Evolutionary conservation across 2,888 invertebrate species (phyloP), one percentile per base, ranked within the genome.

Genomic region (Druceiella hillmani): DNA sequence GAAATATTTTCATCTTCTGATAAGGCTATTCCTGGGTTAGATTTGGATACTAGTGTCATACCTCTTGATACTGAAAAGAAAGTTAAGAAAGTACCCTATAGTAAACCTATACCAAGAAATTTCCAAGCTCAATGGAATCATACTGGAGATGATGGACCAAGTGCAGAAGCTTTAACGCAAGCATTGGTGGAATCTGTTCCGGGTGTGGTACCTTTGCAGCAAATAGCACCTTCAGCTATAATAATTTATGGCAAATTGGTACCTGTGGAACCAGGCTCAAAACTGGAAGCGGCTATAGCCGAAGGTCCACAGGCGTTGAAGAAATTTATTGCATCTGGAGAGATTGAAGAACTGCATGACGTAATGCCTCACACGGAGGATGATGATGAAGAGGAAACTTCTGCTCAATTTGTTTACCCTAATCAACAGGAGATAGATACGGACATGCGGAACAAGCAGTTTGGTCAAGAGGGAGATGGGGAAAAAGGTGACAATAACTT

Each of bases 71-170:
- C 81, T 58, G 74, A 76, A 40, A 83, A 82, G 58, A 83, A 83
- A 51, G 75, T 82, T 24, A 87, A 87, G 56, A 87, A 87, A 59
- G 89, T 91, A 36, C 94, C 95, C 4, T 95, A 91, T 57, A 90
- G 93, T 52, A 93, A 95, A 62, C 95, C 95, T 10, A 94, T 97
- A 59, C 95, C 95, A 2, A 81, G 89, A 52, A 90, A 92, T 56
- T 97, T 97, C 70, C 93, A 95, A 67, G 90, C 89, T n/a, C 91
- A 93, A 50, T 97, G 97, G 97, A 90, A 89, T 54, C 87, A 87
- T 58, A 73, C 78, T 31, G 65, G 70, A 20, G 68, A 73, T 42
- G 78, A 77, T 40, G 57, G 62, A 40, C 53, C 64, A 33, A 56
- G 59, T 42, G 20, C 74, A 45, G 86, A 86, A 54, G 78, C 81